Conservation (phyloP, 2,797 vertebrate species). For the Synaphobranchus kaupii region DNA sequence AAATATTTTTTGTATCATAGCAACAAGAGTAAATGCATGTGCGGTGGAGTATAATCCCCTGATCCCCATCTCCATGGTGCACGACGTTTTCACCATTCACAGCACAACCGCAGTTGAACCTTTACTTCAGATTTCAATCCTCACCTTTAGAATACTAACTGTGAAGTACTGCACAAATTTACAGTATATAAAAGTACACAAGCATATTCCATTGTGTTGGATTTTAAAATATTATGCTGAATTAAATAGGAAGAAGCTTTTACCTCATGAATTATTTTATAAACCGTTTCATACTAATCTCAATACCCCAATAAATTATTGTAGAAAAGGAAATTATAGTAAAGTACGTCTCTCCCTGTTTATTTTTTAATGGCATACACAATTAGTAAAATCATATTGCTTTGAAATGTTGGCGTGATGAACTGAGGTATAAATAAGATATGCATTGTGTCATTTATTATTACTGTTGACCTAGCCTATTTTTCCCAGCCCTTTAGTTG, state of each 20-base stretch:
- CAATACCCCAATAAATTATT: constrained; percentile 38
- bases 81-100: not conserved
- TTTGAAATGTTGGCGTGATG: not conserved
- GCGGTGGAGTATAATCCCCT: constrained; percentile 53
- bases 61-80: constrained; percentile 41
- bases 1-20: constrained; percentile 54
- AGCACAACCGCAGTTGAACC: not conserved
- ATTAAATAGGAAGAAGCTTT: constrained; percentile 28
- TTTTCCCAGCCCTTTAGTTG: not conserved
- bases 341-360: constrained; percentile 22
- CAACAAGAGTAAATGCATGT: constrained; percentile 50
- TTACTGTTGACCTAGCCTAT: constrained; percentile 18
- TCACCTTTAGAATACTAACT: not conserved
- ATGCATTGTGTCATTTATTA: constrained; percentile 3
- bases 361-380: constrained; percentile 28
- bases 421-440: constrained; percentile 12
- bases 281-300: constrained; percentile 38
- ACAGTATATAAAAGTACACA: too few species aligned
- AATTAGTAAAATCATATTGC: not conserved
- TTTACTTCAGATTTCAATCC: not conserved
- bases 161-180: not conserved
- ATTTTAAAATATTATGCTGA: constrained; percentile 25
- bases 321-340: not conserved
- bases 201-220: constrained; percentile 8
- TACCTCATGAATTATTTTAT: constrained; percentile 24